These are phyloP conservation scores for Limnephilus rhombicus DNA, from an alignment of 2,888 invertebrate species.

Conservation along the genomic window DNA sequence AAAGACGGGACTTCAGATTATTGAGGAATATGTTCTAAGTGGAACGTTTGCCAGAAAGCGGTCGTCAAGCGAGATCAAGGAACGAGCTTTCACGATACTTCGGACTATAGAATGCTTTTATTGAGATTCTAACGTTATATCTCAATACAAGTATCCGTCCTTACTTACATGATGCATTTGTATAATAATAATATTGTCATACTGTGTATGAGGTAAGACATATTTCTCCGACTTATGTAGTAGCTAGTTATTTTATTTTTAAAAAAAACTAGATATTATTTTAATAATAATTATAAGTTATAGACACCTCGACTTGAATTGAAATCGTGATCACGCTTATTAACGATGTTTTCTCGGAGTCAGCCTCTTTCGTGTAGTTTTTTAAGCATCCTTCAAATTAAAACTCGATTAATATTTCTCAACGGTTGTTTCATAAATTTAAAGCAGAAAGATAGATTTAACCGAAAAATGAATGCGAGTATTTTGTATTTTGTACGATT, in stretches of 20 bases:
- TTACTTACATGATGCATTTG: not conserved
- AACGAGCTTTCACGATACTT: not conserved
- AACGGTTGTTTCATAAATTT: not conserved
- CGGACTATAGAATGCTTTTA: slow-evolving; percentile 9
- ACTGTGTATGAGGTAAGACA: not conserved
- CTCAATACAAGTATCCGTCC: not conserved
- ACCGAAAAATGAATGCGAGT: not conserved
- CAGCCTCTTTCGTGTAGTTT: not conserved
- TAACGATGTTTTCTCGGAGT: slow-evolving; percentile 14
- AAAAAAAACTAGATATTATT: not conserved
- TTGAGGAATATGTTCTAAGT: slow-evolving; percentile 51
- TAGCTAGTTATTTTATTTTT: not conserved
- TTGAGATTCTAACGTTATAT: not conserved
- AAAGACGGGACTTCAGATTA: slow-evolving; percentile 58
- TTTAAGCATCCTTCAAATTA: not conserved
- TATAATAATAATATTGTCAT: not conserved
- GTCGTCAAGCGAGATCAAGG: slow-evolving; percentile 8
- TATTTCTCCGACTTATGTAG: not conserved
- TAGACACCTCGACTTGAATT: slow-evolving; percentile 9
- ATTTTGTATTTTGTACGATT: not conserved
- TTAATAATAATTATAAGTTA: not conserved
- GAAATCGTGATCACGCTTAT: slow-evolving; percentile 6
- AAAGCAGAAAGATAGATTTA: not conserved
- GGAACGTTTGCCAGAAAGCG: slow-evolving; percentile 40
- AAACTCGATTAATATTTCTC: not conserved